Evolutionary conservation across 2,113 vertebrate species (phyloP).

Genomic region (Porphyrio hochstetteri): DNA sequence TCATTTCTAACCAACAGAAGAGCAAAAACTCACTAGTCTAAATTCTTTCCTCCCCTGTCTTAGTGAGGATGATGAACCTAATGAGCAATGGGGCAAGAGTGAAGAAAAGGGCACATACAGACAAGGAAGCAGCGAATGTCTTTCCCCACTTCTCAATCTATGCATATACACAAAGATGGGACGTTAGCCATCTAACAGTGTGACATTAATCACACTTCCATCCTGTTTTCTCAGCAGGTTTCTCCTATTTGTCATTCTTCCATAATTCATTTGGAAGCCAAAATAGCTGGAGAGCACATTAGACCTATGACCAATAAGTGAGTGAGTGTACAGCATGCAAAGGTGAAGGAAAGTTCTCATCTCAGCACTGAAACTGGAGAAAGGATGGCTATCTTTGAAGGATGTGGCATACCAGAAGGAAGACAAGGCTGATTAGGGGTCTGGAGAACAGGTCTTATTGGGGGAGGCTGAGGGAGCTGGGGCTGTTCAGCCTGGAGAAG

Average conservation of each 20-base stretch:
- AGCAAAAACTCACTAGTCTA: background rate
- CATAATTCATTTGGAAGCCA: background rate
- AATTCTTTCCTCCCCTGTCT: background rate
- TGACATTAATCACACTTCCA: background rate
- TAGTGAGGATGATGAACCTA: background rate
- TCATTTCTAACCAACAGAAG: background rate
- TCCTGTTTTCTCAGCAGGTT: background rate
- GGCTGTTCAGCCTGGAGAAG: too few species aligned
- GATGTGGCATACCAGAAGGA: rapidly evolving
- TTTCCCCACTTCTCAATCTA: background rate
- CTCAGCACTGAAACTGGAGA: background rate
- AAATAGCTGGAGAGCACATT: background rate
- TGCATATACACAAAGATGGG: background rate
- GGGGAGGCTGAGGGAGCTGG: too few species aligned
- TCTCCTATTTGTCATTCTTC: background rate
- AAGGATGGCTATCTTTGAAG: background rate
- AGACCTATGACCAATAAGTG: background rate
- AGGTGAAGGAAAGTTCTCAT: background rate
- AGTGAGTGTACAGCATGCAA: background rate
- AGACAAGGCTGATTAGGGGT: too few species aligned
- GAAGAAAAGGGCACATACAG: background rate
- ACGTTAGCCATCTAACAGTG: background rate
- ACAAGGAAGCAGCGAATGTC: background rate
- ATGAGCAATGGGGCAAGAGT: background rate
- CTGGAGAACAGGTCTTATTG: too few species aligned